phyloP scores from a whole-genome alignment of 2,888 invertebrate species.

The Microplitis deprimator region DNA sequence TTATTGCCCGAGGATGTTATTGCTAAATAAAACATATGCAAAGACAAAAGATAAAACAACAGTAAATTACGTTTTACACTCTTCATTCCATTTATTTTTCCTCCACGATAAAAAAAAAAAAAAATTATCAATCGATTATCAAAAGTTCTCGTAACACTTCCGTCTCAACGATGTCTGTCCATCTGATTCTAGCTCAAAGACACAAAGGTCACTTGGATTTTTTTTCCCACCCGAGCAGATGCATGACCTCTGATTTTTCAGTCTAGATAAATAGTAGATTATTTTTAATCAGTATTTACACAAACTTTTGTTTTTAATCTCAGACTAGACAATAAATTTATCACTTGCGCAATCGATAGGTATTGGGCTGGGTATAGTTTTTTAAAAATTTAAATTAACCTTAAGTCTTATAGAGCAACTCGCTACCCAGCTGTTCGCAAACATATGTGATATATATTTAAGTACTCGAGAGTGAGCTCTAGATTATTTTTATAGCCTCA shows the following conservation, averaged over 20 bases:
- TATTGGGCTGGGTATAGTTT: background rate
- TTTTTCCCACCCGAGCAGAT: conserved; percentile 23
- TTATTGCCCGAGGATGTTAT: background rate
- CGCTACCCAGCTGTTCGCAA: background rate
- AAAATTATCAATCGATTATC: background rate
- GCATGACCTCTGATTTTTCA: conserved; percentile 24
- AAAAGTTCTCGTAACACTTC: background rate
- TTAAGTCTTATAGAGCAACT: background rate
- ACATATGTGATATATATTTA: background rate
- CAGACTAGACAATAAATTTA: too few relatives aligned
- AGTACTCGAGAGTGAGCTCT: background rate
- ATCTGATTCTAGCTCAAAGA: background rate
- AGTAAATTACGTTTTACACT: background rate
- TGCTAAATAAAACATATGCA: background rate
- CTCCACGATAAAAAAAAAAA: background rate
- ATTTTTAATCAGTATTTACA: background rate
- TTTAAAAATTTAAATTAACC: background rate
- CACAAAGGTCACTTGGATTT: background rate
- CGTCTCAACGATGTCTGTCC: background rate
- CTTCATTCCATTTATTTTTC: background rate
- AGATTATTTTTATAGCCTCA: background rate
- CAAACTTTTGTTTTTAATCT: too few relatives aligned
- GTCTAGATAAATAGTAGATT: background rate
- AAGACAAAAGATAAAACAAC: conserved; percentile 1
- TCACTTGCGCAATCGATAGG: background rate